phyloP scores from a whole-genome alignment of 2,113 vertebrate species.

The Leuciscus idus region DNA sequence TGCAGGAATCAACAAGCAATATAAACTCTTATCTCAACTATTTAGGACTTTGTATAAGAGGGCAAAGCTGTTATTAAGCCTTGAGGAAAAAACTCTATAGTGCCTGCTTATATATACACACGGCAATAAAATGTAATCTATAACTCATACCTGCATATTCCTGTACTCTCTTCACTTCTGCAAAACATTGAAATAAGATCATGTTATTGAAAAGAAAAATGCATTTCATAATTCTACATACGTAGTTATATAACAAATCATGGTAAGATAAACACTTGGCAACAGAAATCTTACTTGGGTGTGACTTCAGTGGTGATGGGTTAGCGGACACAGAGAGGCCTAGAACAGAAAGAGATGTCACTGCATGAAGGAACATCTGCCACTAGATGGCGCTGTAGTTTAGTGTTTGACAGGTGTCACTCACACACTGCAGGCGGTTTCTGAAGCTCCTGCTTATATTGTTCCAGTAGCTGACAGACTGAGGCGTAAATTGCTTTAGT shows the following conservation, averaged over 20 bases:
- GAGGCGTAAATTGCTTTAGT: slow-evolving; percentile 64
- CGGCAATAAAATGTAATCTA: neutral
- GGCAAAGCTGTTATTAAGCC: neutral
- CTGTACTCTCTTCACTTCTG: slow-evolving; percentile 69
- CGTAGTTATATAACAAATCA: neutral
- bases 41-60: neutral
- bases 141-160: slow-evolving; percentile 69
- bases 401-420: neutral
- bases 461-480: slow-evolving; percentile 63
- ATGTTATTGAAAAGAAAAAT: slow-evolving; percentile 23
- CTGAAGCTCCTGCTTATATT: slow-evolving; percentile 66
- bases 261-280: neutral
- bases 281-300: slow-evolving; percentile 63
- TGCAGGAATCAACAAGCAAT: neutral
- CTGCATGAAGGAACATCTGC: neutral
- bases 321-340: slow-evolving; percentile 58
- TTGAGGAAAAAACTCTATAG: neutral
- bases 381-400: slow-evolving; percentile 30
- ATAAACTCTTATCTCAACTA: slow-evolving; percentile 5
- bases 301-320: slow-evolving; percentile 48
- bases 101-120: neutral
- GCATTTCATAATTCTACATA: neutral
- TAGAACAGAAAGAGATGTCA: slow-evolving; percentile 45
- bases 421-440: slow-evolving; percentile 61
- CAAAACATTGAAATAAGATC: slow-evolving; percentile 36